phyloP scores from a whole-genome alignment of 2,113 vertebrate genomes.

The Hymenochirus boettgeri region DNA sequence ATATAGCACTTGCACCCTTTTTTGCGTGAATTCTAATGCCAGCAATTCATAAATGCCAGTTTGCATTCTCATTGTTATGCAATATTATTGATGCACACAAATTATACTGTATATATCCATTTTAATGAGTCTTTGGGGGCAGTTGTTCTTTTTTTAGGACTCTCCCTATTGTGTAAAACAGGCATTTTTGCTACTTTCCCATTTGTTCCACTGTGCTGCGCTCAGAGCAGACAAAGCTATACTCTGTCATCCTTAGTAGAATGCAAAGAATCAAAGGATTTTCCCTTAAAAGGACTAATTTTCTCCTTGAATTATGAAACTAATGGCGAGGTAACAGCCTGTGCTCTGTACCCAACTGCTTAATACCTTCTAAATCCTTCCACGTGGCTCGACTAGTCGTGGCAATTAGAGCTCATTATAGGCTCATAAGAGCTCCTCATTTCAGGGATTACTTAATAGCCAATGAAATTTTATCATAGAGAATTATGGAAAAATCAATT shows the following conservation, averaged over 20 bases:
- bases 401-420: constrained; percentile 99
- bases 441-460: constrained; percentile 96
- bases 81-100: too few relatives aligned
- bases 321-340: constrained; percentile 95
- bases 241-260: constrained; percentile 68
- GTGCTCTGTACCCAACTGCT: constrained; percentile 93
- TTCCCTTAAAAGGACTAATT: constrained; percentile 95
- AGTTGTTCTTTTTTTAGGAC: too few relatives aligned
- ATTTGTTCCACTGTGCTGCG: constrained; percentile 70
- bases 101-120: too few relatives aligned
- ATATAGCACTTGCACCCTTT: too few relatives aligned
- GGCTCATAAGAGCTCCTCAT: constrained; percentile 98
- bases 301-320: constrained; percentile 99
- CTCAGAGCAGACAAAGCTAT: constrained; percentile 69
- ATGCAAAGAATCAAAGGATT: constrained; percentile 86
- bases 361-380: constrained; percentile 99
- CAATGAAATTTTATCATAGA: constrained; percentile 95
- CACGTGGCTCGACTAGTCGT: constrained; percentile 95
- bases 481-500: constrained; percentile 94
- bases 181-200: constrained; percentile 67
- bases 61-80: too few relatives aligned
- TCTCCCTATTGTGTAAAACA: not conserved
- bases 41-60: too few relatives aligned
- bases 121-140: too few relatives aligned
- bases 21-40: too few relatives aligned